phyloP scores from a whole-genome alignment of 2,797 vertebrate genomes.

The Rhodeus uyekii region DNA sequence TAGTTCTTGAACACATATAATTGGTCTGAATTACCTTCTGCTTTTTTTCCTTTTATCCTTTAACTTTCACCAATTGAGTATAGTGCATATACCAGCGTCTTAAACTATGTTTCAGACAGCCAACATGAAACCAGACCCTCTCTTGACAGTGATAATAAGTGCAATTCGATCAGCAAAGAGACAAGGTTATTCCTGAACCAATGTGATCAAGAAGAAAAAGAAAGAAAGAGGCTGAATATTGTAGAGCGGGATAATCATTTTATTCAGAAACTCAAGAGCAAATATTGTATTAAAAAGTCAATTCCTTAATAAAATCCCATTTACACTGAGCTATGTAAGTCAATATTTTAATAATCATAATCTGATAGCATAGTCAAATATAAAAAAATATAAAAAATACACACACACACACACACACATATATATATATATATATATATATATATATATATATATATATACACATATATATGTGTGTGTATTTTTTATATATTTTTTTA shows the following conservation, averaged over 20 bases:
- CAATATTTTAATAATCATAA: constrained; percentile 5
- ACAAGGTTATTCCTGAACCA: constrained; percentile 41
- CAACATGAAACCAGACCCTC: constrained; percentile 19
- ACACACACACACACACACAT: no score
- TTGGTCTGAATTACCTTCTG: background rate
- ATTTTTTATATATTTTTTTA: no score
- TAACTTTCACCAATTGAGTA: background rate
- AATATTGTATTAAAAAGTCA: constrained; percentile 29
- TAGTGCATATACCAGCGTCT: background rate
- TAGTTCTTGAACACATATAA: constrained; percentile 8
- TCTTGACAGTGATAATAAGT: constrained; percentile 34
- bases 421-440: background rate
- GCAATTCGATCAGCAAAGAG: constrained; percentile 40
- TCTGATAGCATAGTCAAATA: constrained; percentile 1
- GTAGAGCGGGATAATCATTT: constrained; percentile 26
- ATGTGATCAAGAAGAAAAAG: background rate
- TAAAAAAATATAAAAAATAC: background rate
- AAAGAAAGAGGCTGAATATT: constrained; percentile 25
- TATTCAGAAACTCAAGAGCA: background rate
- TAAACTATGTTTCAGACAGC: constrained; percentile 13
- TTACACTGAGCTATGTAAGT: constrained; percentile 11
- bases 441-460: background rate
- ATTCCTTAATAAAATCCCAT: background rate
- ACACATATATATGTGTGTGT: background rate
- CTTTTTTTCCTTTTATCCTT: constrained; percentile 19